A percentile compares a stretch with the other conserved stretches of the same genome.
phyloP scores from a whole-genome alignment of 1,140 invertebrate species.

The Scaptodrosophila lebanonensis region DNA sequence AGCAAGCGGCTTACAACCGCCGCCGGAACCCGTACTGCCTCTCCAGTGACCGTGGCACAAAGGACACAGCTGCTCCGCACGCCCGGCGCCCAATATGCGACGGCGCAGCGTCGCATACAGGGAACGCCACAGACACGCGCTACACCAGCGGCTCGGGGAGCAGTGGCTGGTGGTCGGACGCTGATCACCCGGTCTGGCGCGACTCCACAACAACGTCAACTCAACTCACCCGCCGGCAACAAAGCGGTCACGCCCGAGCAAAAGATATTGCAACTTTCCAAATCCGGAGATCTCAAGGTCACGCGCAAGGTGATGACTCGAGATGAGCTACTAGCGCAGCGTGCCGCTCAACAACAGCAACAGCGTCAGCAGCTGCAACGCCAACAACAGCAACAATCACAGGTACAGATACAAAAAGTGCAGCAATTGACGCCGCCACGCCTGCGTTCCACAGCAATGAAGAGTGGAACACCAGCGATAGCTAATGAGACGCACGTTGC shows the following conservation, averaged over 20 bases:
- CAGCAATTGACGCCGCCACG: constrained; percentile 45
- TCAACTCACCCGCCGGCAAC: background rate
- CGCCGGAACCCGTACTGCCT: constrained; percentile 24
- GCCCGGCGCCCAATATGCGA: constrained; percentile 29
- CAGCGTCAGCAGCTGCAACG: constrained; percentile 42
- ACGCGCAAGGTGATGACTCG: constrained; percentile 74
- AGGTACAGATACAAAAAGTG: constrained; percentile 46
- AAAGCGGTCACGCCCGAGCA: constrained; percentile 69
- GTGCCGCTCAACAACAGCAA: constrained; percentile 40
- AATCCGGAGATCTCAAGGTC: constrained; percentile 73
- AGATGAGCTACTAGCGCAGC: constrained; percentile 54
- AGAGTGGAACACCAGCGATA: background rate
- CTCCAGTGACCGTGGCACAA: constrained; percentile 47
- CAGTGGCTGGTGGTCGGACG: background rate
- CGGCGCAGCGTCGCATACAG: constrained; percentile 21
- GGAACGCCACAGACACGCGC: constrained; percentile 4
- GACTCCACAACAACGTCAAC: constrained; percentile 1
- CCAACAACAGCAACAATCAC: constrained; percentile 38
- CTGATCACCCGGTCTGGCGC: background rate
- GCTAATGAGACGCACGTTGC: constrained; percentile 27
- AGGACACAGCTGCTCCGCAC: constrained; percentile 51
- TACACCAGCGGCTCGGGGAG: constrained; percentile 3
- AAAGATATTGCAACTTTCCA: constrained; percentile 71
- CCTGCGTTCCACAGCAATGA: constrained; percentile 9
- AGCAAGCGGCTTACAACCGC: constrained; percentile 35